Percentiles rank a stretch among this genome's conserved stretches.
Conservation (phyloP, 1,140 invertebrate genomes). For the Drosophila pseudoananassae region DNA sequence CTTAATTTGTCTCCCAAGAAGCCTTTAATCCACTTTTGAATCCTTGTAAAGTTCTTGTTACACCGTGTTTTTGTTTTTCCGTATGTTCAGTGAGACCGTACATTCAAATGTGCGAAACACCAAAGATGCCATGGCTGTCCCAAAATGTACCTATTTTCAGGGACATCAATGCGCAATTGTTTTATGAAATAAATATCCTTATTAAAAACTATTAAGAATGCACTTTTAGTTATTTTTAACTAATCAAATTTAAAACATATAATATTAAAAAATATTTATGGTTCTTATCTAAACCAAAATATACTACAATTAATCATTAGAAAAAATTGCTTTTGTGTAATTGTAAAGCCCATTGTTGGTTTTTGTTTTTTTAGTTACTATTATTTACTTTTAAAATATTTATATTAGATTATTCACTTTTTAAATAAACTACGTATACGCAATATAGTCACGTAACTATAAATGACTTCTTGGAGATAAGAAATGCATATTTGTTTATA, state of each 20-base stretch:
- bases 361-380: not conserved
- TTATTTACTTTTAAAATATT: not conserved
- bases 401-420: not conserved
- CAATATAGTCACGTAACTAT: slow-evolving; percentile 1
- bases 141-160: not conserved
- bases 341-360: no score
- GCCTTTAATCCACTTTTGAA: not conserved
- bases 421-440: not conserved
- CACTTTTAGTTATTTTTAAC: no score
- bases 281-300: no score
- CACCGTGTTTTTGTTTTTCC: slow-evolving; percentile 39
- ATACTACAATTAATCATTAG: not conserved
- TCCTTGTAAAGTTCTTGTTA: not conserved
- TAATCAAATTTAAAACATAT: no score
- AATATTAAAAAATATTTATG: no score
- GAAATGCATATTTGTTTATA: slow-evolving; percentile 1
- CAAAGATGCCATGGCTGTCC: not conserved
- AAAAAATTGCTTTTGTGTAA: not conserved
- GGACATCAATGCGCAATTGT: not conserved
- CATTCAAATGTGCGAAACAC: not conserved
- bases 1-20: not conserved
- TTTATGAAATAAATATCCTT: not conserved
- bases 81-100: slow-evolving; percentile 9
- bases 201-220: no score
- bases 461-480: slow-evolving; percentile 6